Evolutionary conservation across 2,888 invertebrate genomes (phyloP), one percentile per base, ranked within the genome.

Genomic region (Tenthredo notha): DNA sequence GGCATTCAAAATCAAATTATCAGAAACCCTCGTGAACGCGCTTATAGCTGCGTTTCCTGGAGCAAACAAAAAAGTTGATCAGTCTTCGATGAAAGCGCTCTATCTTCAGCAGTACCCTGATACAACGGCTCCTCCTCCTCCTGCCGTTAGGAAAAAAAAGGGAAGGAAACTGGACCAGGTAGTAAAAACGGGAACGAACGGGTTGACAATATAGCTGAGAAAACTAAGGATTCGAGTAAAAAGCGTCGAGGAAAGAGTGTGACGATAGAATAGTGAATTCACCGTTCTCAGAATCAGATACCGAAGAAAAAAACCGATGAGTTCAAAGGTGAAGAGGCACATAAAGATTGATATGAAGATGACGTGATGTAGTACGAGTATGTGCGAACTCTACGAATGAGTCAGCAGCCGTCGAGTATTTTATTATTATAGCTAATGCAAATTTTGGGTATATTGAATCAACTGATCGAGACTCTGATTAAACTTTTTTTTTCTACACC

Each of bases 101-200:
- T 95, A 94, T 86, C 90, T 94, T 89, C 84, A 88, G 58, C 91
- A 93, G 82, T 94, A 93, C 90, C 94, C 95, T 0, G 92, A 94
- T 80, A 93, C 94, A 15, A 87, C 86, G 82, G 88, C 92, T 33
- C 89, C 90, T 6, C 78, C 86, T 7, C 83, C 85, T 21, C 92
- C 91, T 65, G 90, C 90, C 15, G 89, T 89, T 50, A 91, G 90
- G 86, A 90, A 89, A 85, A 92, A 85, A 92, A 91, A 87, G 89
- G 88, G 87, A 84, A 86, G 82, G 87, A 87, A 84, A 88, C 88
- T 67, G 87, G 86, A 25, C 87, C 84, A 85, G 86, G 86, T 29
- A 47, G 47, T 82, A 54, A 67, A 58, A 87, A 77, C 58, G 50
- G 15, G 40, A 72, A 88, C 54, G 72, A 2, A 58, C 70, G 77